These are phyloP conservation scores for Bimastos eiseni DNA, from an alignment of 2,888 invertebrate genomes.

Conservation along the genomic window DNA sequence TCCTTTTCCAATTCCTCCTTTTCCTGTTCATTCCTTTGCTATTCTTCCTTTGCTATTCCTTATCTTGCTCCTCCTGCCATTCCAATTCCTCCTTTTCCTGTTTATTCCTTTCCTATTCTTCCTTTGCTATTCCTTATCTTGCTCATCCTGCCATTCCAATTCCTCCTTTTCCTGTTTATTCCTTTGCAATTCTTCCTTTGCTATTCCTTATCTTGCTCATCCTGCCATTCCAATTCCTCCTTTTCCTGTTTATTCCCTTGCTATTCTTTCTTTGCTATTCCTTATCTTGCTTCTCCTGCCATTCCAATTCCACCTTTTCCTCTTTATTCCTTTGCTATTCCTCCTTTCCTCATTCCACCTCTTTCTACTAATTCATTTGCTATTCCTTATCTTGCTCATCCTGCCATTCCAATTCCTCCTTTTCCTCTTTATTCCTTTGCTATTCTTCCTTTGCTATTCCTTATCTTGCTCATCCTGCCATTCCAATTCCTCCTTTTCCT, in stretches of 20 bases:
- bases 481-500: not conserved
- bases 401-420: not conserved
- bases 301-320: constrained; percentile 17
- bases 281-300: not conserved
- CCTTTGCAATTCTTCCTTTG: not conserved
- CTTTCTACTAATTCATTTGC: constrained; percentile 23
- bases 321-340: not conserved
- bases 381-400: not conserved
- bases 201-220: constrained; percentile 33
- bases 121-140: too few species aligned
- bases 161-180: too few species aligned
- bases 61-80: constrained; percentile 30
- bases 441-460: constrained; percentile 10
- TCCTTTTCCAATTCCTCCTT: constrained; percentile 15
- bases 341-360: not conserved
- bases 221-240: constrained; percentile 37
- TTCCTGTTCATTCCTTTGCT: too few species aligned
- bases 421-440: not conserved
- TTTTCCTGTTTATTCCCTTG: constrained; percentile 16
- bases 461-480: not conserved
- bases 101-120: constrained; percentile 32
- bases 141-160: constrained; percentile 32
- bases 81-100: constrained; percentile 33
- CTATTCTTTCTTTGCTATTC: not conserved
- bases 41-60: constrained; percentile 31